phyloP scores from a whole-genome alignment of 1,140 invertebrate species.

The Chelonus insularis region DNA sequence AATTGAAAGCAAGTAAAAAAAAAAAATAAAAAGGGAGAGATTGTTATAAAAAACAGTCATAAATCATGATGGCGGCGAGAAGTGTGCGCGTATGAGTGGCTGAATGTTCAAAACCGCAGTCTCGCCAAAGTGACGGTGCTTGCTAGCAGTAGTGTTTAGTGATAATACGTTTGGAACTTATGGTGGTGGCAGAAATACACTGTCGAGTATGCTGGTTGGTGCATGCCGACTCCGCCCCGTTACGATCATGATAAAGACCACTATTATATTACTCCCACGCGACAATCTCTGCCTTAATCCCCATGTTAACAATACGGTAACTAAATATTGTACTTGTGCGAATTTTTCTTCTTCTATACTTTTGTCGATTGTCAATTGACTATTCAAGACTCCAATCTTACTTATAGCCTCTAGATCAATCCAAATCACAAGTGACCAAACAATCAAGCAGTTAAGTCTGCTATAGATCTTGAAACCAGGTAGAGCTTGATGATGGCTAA shows the following conservation, averaged over 20 bases:
- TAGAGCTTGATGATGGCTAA: too few species aligned
- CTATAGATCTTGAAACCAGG: neutral
- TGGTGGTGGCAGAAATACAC: slow-evolving; percentile 48
- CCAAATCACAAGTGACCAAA: neutral
- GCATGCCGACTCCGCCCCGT: slow-evolving; percentile 46
- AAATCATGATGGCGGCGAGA: slow-evolving; percentile 40
- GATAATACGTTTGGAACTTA: slow-evolving; percentile 35
- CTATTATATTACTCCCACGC: slow-evolving; percentile 53
- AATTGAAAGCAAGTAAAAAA: slow-evolving; percentile 20
- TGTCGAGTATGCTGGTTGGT: slow-evolving; percentile 50
- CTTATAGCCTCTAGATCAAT: too few species aligned
- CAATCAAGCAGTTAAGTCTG: slow-evolving; percentile 15
- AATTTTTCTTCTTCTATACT: neutral
- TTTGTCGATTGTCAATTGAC: too few species aligned
- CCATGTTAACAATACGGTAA: neutral
- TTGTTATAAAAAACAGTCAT: slow-evolving; percentile 30
- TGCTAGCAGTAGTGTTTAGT: slow-evolving; percentile 33
- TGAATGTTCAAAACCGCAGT: slow-evolving; percentile 24
- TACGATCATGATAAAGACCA: slow-evolving; percentile 48
- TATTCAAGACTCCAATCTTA: too few species aligned
- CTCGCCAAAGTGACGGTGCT: slow-evolving; percentile 17
- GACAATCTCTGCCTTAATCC: slow-evolving; percentile 18
- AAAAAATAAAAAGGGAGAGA: neutral
- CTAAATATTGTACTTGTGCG: neutral
- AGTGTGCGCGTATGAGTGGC: slow-evolving; percentile 28